These are phyloP conservation scores for Acyrthosiphon pisum DNA, from an alignment of 1,140 invertebrate species.

Conservation along the genomic window DNA sequence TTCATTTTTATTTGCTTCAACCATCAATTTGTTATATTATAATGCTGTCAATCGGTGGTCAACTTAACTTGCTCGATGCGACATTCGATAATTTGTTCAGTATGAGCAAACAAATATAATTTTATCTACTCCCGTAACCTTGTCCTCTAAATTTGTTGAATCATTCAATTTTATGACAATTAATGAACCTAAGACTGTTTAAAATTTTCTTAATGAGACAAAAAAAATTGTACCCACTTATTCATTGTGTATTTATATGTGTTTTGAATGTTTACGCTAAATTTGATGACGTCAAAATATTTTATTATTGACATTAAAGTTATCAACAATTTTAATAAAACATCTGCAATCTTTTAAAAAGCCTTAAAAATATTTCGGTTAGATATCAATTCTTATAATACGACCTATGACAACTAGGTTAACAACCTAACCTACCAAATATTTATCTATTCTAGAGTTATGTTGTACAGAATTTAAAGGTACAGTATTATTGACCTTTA, in stretches of 20 bases:
- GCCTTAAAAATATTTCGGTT: neutral
- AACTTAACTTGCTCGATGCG: neutral
- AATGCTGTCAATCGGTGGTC: neutral
- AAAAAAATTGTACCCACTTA: neutral
- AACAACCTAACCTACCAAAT: no score
- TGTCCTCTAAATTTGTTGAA: neutral
- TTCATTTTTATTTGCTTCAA: neutral
- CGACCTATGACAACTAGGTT: neutral
- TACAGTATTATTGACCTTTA: no score
- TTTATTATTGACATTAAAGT: neutral
- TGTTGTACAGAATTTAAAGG: no score
- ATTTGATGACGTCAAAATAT: neutral
- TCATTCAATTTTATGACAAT: neutral
- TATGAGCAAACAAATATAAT: neutral
- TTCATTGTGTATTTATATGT: neutral
- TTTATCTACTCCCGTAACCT: neutral
- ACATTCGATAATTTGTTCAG: neutral
- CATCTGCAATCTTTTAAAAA: neutral
- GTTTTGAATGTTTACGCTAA: neutral
- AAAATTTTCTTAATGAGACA: neutral
- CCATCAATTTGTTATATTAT: neutral
- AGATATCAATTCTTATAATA: neutral
- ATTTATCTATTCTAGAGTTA: no score
- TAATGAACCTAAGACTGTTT: neutral
- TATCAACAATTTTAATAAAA: no score